These are phyloP conservation scores for Hololepta plana DNA, from an alignment of 2,888 invertebrate genomes.

Conservation along the genomic window DNA sequence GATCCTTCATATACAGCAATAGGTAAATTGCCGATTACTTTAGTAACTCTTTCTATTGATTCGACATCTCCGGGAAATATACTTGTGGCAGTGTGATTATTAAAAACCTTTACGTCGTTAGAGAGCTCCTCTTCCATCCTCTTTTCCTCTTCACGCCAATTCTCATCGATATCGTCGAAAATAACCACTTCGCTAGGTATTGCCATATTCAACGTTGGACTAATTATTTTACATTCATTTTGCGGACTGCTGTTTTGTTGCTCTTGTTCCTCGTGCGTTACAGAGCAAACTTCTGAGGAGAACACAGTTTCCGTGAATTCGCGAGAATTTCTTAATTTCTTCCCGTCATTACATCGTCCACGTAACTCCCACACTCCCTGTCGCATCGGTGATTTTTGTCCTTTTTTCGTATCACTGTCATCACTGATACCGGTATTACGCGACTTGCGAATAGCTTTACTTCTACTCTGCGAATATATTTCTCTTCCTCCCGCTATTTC, in stretches of 20 bases:
- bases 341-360: constrained; percentile 18
- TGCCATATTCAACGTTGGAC: constrained; percentile 43
- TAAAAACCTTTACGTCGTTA: constrained; percentile 7
- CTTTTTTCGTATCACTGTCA: constrained; percentile 9
- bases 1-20: constrained; percentile 88
- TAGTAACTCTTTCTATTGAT: constrained; percentile 31
- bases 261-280: constrained; percentile 28
- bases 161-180: constrained; percentile 73
- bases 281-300: constrained; percentile 40
- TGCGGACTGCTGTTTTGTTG: constrained; percentile 25
- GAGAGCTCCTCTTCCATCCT: constrained; percentile 11
- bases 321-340: constrained; percentile 26
- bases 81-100: constrained; percentile 18
- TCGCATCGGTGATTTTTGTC: constrained; percentile 33
- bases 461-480: constrained; percentile 65
- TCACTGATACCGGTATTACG: constrained; percentile 28
- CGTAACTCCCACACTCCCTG: constrained; percentile 37
- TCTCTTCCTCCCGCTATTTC: constrained; percentile 70
- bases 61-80: constrained; percentile 18
- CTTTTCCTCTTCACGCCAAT: constrained; percentile 44
- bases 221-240: constrained; percentile 22
- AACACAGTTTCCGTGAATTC: constrained; percentile 43
- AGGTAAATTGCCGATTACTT: constrained; percentile 68
- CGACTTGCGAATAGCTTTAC: constrained; percentile 56
- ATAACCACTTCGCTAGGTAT: constrained; percentile 47